Evolutionary conservation across 2,797 vertebrate species (phyloP).

Genomic region (Anomalospiza imberbis): DNA sequence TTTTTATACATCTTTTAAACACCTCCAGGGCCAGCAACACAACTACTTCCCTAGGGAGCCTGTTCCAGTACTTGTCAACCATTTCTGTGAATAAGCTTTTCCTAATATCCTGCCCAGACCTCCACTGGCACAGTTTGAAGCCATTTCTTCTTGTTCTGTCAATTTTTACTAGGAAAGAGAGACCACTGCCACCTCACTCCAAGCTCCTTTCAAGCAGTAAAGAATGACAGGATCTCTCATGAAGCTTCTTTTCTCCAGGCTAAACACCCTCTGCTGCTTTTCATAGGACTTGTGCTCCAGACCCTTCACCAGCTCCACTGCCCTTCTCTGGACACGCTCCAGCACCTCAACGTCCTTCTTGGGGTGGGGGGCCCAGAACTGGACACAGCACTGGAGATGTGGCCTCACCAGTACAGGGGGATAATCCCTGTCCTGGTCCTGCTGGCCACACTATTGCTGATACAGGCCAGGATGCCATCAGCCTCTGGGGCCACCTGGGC

Average conservation of each 20-base stretch:
- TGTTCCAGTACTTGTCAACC: neutral
- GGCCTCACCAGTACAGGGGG: neutral
- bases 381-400: fast-evolving
- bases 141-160: neutral
- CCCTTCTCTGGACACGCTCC: neutral
- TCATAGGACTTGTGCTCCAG: too few species aligned
- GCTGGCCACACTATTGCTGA: neutral
- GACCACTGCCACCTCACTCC: neutral
- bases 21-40: fast-evolving
- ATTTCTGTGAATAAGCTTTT: neutral
- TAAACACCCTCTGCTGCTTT: neutral
- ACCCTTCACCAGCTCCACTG: fast-evolving
- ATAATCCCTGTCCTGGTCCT: neutral
- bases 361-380: neutral
- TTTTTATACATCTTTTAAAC: neutral
- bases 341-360: neutral
- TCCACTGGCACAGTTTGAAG: neutral
- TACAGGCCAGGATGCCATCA: fast-evolving
- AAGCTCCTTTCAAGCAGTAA: neutral
- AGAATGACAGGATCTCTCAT: neutral
- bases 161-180: neutral
- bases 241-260: neutral
- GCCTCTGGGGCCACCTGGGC: neutral
- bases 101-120: neutral
- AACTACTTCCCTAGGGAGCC: neutral